phyloP scores from a whole-genome alignment of 2,797 vertebrate genomes.

The Scolopax rusticola region DNA sequence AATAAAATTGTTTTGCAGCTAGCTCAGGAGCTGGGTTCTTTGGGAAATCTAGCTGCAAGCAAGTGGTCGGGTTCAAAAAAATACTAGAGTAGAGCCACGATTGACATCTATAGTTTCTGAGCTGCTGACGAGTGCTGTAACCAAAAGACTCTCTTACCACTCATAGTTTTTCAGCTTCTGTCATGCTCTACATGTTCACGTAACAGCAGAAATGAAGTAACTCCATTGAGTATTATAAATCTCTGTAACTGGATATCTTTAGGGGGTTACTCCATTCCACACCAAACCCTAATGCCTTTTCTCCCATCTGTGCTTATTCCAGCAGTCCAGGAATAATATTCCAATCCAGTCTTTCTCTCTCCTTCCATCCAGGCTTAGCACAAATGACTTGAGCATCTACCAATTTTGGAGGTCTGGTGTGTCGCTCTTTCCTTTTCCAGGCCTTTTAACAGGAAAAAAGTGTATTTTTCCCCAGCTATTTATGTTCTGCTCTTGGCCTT shows the following conservation, averaged over 20 bases:
- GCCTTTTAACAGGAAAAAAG: background rate
- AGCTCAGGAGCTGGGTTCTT: background rate
- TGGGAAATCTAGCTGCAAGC: background rate
- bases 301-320: background rate
- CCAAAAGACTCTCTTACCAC: background rate
- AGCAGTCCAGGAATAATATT: background rate
- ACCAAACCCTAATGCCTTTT: background rate
- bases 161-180: background rate
- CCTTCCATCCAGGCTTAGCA: background rate
- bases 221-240: background rate
- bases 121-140: background rate
- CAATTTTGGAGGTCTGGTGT: background rate
- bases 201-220: background rate
- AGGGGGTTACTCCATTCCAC: background rate
- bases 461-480: accelerated
- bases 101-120: background rate
- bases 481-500: background rate
- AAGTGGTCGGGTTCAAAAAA: background rate
- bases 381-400: background rate
- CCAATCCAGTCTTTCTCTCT: background rate
- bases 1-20: background rate
- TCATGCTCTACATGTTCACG: background rate
- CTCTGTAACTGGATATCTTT: background rate
- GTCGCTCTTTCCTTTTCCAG: background rate
- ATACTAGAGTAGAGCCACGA: background rate